Conservation (phyloP, 2,113 vertebrate species). For the Nothocercus julius region DNA sequence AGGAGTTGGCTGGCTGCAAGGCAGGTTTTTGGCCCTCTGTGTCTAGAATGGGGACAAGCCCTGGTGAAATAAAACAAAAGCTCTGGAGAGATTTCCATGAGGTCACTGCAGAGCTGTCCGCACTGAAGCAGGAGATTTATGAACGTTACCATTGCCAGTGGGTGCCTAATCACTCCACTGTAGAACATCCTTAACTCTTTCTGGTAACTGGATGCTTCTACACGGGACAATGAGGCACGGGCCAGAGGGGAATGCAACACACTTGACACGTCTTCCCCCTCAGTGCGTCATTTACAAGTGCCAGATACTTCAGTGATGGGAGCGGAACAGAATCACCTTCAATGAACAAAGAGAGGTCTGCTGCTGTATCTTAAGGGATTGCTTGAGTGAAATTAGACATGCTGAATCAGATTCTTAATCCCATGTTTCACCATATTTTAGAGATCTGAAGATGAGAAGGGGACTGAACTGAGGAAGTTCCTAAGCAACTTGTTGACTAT, state of each 20-base stretch:
- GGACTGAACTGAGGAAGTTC: neutral
- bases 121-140: neutral
- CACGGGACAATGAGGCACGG: neutral
- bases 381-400: neutral
- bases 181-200: neutral
- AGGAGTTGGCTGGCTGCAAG: neutral
- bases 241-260: neutral
- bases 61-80: constrained; percentile 8
- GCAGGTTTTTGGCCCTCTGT: neutral
- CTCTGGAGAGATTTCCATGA: constrained; percentile 2
- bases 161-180: neutral
- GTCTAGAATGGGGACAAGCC: neutral
- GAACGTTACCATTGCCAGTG: neutral
- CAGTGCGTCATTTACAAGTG: neutral
- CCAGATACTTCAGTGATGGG: neutral
- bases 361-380: neutral
- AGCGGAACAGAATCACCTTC: neutral
- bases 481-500: neutral
- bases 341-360: neutral
- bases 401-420: neutral
- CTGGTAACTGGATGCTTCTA: neutral
- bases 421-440: neutral
- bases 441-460: neutral
- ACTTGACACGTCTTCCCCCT: neutral
- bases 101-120: neutral